phyloP scores from a whole-genome alignment of 2,113 vertebrate genomes.

The Calidris pugnax region DNA sequence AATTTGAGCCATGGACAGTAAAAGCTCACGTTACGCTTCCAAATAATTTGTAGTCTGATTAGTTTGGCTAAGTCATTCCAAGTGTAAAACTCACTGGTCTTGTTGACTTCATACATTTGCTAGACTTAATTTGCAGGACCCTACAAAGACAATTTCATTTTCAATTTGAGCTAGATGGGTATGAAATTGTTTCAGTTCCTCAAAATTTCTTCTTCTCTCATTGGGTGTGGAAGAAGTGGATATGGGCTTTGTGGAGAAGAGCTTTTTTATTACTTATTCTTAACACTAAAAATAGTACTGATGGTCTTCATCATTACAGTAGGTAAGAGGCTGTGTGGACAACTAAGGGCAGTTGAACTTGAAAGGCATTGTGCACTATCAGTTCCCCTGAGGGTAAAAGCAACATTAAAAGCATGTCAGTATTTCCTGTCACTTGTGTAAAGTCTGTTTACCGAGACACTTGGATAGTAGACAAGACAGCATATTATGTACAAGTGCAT shows the following conservation, averaged over 20 bases:
- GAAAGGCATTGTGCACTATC: neutral
- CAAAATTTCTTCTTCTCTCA: neutral
- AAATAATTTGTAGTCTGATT: neutral
- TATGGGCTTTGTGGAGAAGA: neutral
- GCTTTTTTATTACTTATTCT: neutral
- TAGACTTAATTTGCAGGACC: neutral
- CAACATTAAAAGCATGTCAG: neutral
- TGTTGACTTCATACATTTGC: neutral
- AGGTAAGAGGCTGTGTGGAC: neutral
- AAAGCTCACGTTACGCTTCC: neutral
- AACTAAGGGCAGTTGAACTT: neutral
- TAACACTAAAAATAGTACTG: neutral
- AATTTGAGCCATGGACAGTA: fast-evolving
- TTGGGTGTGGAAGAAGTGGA: neutral
- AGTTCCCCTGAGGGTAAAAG: neutral
- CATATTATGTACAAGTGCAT: neutral
- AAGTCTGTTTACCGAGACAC: neutral
- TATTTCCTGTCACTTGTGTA: neutral
- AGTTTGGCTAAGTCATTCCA: neutral
- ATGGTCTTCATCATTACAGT: neutral
- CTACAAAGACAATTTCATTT: neutral
- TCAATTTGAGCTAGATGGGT: neutral
- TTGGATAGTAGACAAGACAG: neutral
- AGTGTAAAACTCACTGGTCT: neutral
- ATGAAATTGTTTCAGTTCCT: neutral